phyloP scores from a whole-genome alignment of 2,797 vertebrate species.

The Poeciliopsis paucimaculata region DNA sequence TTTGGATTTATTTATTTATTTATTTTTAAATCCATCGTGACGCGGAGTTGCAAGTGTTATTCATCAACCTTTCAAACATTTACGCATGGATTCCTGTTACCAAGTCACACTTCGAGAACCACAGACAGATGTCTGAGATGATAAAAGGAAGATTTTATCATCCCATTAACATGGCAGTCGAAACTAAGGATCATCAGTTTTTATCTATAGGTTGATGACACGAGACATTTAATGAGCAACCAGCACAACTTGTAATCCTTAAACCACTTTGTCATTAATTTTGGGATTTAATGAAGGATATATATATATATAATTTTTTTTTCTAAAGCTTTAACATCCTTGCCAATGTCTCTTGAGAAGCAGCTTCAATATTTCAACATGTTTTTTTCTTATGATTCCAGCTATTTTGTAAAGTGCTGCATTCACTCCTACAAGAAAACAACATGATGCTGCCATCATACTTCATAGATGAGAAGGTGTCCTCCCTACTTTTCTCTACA shows the following conservation, averaged over 20 bases:
- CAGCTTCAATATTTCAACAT: neutral
- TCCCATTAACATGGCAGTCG: neutral
- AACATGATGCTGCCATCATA: neutral
- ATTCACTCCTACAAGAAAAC: neutral
- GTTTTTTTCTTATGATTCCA: neutral
- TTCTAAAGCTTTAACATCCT: neutral
- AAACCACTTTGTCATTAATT: neutral
- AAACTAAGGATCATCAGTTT: neutral
- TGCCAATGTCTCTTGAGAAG: neutral
- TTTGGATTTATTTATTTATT: neutral
- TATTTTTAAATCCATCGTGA: neutral
- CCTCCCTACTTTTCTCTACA: too few species aligned
- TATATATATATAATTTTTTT: neutral
- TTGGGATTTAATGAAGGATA: neutral
- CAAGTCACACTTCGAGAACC: neutral
- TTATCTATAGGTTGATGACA: neutral
- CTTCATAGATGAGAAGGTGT: too few species aligned
- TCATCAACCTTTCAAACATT: neutral
- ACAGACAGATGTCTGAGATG: neutral
- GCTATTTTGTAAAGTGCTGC: neutral
- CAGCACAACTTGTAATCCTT: neutral
- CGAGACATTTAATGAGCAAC: neutral
- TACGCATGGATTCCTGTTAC: neutral
- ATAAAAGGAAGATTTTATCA: neutral
- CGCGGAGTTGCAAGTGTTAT: neutral